A percentile compares a stretch with the other conserved stretches of the same genome.
Conservation (phyloP, 2,888 invertebrate genomes). For the Cephus runcator region DNA sequence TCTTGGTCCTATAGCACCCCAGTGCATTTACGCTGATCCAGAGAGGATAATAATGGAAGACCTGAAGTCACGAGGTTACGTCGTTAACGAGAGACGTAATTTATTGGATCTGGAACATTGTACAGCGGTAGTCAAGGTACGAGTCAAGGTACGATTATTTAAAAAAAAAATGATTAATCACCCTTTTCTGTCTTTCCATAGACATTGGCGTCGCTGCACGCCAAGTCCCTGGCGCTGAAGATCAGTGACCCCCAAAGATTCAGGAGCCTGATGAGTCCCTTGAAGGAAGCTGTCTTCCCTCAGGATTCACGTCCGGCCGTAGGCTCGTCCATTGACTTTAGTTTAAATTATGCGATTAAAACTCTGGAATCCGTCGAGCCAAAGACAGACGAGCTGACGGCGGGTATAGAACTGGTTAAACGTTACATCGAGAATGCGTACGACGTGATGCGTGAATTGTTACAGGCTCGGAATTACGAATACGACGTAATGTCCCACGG, state of each 20-base stretch:
- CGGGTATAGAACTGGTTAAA: conserved; percentile 27
- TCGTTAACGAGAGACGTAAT: conserved; percentile 32
- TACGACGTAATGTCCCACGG: conserved; percentile 50
- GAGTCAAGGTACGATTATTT: no score
- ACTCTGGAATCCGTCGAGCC: conserved; percentile 32
- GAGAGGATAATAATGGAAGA: conserved; percentile 47
- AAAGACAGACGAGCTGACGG: conserved; percentile 20
- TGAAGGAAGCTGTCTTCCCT: conserved; percentile 40
- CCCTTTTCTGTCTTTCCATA: conserved; percentile 17
- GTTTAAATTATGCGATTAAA: conserved; percentile 26
- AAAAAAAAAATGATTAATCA: not conserved
- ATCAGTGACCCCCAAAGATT: conserved; percentile 31
- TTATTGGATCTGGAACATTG: conserved; percentile 44
- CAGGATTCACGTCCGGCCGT: conserved; percentile 28
- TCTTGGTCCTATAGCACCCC: conserved; percentile 35
- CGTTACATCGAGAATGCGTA: conserved; percentile 15
- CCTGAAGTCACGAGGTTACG: conserved; percentile 35
- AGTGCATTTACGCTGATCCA: conserved; percentile 35
- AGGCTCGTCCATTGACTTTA: conserved; percentile 28
- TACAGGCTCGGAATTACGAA: conserved; percentile 20
- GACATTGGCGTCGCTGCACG: conserved; percentile 48
- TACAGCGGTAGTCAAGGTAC: conserved; percentile 39
- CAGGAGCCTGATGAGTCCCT: conserved; percentile 27
- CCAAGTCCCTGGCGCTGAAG: conserved; percentile 41
- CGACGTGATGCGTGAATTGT: conserved; percentile 27